A percentile compares a stretch with the other conserved stretches of the same genome.
These are phyloP conservation scores for Poecile montanus DNA, from an alignment of 2,797 vertebrate species.

Conservation along the genomic window DNA sequence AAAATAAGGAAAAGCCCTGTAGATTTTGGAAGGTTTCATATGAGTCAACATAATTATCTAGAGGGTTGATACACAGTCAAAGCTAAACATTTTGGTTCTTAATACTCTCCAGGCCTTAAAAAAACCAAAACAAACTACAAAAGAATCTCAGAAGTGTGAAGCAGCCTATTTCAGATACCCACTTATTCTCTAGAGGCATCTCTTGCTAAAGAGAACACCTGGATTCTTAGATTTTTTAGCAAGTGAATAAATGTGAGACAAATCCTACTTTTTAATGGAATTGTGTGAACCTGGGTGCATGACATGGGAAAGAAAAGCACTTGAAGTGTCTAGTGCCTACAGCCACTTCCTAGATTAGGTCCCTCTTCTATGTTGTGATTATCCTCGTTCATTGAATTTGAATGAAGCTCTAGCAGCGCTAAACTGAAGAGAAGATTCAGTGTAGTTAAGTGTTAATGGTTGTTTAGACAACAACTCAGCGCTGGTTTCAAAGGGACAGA, in stretches of 20 bases:
- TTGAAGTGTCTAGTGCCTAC: background rate
- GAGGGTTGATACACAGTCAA: accelerated
- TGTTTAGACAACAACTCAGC: background rate
- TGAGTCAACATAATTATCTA: background rate
- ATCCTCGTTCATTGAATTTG: background rate
- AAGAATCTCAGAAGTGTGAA: background rate
- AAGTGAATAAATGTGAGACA: background rate
- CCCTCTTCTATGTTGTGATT: background rate
- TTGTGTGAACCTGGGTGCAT: background rate
- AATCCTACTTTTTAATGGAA: background rate
- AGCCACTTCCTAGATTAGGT: background rate
- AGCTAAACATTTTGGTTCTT: background rate
- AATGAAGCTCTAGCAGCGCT: background rate
- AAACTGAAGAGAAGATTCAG: background rate
- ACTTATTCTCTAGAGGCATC: background rate
- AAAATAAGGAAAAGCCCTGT: background rate
- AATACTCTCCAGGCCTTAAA: background rate
- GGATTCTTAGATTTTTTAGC: background rate
- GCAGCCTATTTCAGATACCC: background rate
- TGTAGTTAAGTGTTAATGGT: background rate
- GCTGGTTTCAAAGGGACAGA: background rate
- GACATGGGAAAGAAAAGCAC: background rate
- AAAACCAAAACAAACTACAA: background rate
- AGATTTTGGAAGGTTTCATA: background rate
- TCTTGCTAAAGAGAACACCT: background rate